Evolutionary conservation across 2,113 vertebrate species (phyloP).

Genomic region (Cichladusa arquata): DNA sequence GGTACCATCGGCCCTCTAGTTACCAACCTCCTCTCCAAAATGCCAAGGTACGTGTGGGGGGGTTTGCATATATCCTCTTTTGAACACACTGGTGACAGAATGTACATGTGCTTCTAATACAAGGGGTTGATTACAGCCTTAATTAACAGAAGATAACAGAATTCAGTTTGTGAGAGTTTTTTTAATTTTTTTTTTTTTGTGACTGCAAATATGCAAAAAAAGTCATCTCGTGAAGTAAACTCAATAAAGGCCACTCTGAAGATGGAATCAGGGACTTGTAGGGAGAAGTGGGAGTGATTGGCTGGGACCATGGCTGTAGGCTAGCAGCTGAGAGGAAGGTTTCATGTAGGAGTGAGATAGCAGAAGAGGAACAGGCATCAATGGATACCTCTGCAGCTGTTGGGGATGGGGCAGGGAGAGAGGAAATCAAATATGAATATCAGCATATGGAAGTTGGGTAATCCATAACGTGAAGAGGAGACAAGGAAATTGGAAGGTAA

Average conservation of each 20-base stretch:
- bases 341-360: not conserved
- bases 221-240: not conserved
- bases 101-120: not conserved
- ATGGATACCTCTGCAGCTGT: not conserved
- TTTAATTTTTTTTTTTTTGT: not conserved
- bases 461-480: not conserved
- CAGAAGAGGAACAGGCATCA: not conserved
- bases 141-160: not conserved
- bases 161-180: not conserved
- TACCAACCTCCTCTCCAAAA: slow-evolving; percentile 94
- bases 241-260: not conserved
- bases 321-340: not conserved
- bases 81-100: not conserved
- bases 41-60: slow-evolving; percentile 78
- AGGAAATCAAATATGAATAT: not conserved
- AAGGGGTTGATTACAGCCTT: not conserved
- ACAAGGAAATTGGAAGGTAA: not conserved
- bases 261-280: not conserved
- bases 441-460: not conserved
- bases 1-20: slow-evolving; percentile 91
- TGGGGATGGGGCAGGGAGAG: not conserved
- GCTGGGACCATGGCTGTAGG: not conserved
- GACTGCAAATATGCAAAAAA: not conserved
- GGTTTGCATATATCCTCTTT: not conserved
- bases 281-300: not conserved